A percentile compares a stretch with the other conserved stretches of the same genome.
These are phyloP conservation scores for Linyphia triangularis DNA, from an alignment of 2,888 invertebrate genomes.

Conservation along the genomic window DNA sequence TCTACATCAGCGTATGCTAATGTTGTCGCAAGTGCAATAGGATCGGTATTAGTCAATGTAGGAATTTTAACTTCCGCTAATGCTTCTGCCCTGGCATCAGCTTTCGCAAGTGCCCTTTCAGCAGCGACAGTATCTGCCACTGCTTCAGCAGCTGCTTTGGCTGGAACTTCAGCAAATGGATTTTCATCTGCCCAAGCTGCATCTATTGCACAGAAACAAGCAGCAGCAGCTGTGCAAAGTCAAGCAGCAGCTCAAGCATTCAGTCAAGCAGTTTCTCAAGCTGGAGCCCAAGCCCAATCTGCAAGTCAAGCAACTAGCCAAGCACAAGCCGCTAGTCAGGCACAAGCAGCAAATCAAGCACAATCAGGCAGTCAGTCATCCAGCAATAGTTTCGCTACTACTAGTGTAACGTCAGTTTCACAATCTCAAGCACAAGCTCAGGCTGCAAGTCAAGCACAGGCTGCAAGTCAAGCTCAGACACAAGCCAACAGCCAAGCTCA, in stretches of 20 bases:
- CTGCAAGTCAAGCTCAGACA: too few species aligned
- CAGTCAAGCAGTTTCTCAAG: too few species aligned
- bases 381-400: not conserved
- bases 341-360: too few species aligned
- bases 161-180: too few species aligned
- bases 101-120: not conserved
- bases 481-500: too few species aligned
- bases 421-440: too few species aligned
- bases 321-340: too few species aligned
- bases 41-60: not conserved
- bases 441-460: too few species aligned
- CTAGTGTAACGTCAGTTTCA: too few species aligned
- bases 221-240: not conserved
- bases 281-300: not conserved
- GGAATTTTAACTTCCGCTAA: not conserved
- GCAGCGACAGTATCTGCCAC: not conserved
- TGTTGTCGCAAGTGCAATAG: constrained; percentile 2
- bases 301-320: not conserved
- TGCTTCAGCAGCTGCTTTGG: not conserved
- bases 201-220: not conserved
- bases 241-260: not conserved
- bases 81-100: not conserved
- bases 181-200: not conserved
- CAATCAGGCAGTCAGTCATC: not conserved
- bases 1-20: not conserved